Evolutionary conservation across 1,140 invertebrate species (phyloP), one percentile per base, ranked within the genome.

Genomic region (Leptoteleia sp.): DNA sequence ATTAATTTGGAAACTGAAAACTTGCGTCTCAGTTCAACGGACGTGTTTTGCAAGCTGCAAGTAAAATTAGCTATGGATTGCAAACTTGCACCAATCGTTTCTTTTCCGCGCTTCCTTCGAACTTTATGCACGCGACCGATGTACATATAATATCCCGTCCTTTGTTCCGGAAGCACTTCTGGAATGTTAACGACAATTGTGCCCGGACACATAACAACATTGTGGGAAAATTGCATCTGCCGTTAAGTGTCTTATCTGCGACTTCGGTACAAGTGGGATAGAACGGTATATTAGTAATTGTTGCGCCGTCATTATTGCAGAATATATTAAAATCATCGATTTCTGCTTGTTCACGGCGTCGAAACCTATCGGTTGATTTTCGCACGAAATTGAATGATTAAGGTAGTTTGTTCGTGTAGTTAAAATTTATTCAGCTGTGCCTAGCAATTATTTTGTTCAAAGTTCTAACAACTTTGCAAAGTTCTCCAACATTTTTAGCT

Each of bases 291-390:
- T n/a, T n/a, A n/a, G n/a, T n/a, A n/a, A n/a, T n/a, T n/a, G n/a
- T n/a, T n/a, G 3, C 22, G 3, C 16, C 7, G 43, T 68, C 37
- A 48, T 48, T 57, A 5, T 19, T n/a, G 40, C 8, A 8, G 50
- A 68, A 57, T 57, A 68, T 11, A 54, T 67, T 54, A 67, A 12
- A 9, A 8, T 35, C 29, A 67, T 67, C 19, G 62, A 67, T 62
- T 62, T 55, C 5, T 35, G n/a, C 15, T 22, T 33, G 16, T 33
- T 7, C 48, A 16, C 25, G 29, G 15, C 8, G 8, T 8, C 16
- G n/a, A 15, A 13, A 13, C 11, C 19, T 45, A 3, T 25, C 22
- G 3, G 22, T 25, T 3, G 3, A 16, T 40, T 40, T 40, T 9
- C 9, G 19, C 15, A 11, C 7, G 11, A 45, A 45, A 27, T 45